These are phyloP conservation scores for Erpobdella octoculata DNA, from an alignment of 2,888 invertebrate species.

Conservation along the genomic window DNA sequence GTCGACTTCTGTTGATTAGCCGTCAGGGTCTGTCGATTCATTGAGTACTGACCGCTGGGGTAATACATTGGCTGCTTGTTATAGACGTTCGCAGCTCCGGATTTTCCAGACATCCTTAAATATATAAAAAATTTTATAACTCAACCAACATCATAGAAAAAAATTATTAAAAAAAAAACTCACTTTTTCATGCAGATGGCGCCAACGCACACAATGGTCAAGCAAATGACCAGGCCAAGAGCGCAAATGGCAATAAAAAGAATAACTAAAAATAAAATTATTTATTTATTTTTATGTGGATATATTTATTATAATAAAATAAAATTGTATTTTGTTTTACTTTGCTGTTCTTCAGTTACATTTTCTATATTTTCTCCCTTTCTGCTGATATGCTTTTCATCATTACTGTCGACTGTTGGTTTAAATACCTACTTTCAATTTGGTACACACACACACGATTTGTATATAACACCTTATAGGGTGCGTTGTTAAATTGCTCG, in stretches of 20 bases:
- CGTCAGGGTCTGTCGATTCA: not conserved
- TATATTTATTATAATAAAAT: not conserved
- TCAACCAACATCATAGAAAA: not conserved
- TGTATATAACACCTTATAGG: too few species aligned
- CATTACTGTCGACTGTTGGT: too few species aligned
- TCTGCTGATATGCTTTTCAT: too few species aligned
- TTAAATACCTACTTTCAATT: too few species aligned
- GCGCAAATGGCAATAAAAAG: slow-evolving; percentile 13
- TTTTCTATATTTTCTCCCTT: too few species aligned
- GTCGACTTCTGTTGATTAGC: too few species aligned
- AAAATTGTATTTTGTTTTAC: not conserved
- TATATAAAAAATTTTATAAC: not conserved
- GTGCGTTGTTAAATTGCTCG: not conserved
- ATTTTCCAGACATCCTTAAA: not conserved
- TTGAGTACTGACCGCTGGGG: too few species aligned
- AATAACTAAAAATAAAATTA: slow-evolving; percentile 16
- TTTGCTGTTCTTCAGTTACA: not conserved
- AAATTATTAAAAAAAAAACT: not conserved
- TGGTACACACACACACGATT: too few species aligned
- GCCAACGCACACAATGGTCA: not conserved
- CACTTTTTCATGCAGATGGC: not conserved
- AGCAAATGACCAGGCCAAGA: slow-evolving; percentile 9
- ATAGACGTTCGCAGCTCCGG: not conserved
- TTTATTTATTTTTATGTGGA: not conserved
- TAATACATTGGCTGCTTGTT: not conserved